A percentile compares a stretch with the other conserved stretches of the same genome.
These are phyloP conservation scores for Eupeodes latifasciatus DNA, from an alignment of 2,888 invertebrate species.

Conservation along the genomic window DNA sequence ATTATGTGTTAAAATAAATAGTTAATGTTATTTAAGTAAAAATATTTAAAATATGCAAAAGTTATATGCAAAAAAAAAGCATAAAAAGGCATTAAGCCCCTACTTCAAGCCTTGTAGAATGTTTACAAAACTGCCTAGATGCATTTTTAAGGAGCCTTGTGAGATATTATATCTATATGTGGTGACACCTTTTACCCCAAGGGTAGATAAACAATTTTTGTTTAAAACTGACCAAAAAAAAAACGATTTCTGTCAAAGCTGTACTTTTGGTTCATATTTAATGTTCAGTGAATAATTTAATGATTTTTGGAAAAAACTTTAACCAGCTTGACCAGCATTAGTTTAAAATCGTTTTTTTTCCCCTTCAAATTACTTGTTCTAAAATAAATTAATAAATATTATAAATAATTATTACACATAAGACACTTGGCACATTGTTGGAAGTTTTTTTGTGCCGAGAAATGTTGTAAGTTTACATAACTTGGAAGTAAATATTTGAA, in stretches of 20 bases:
- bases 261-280: background rate
- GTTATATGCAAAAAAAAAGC: constrained; percentile 12
- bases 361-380: background rate
- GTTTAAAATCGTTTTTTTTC: constrained; percentile 48
- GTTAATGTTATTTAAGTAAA: background rate
- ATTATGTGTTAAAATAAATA: background rate
- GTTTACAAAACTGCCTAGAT: constrained; percentile 48
- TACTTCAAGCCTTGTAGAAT: constrained; percentile 55
- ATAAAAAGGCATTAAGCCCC: constrained; percentile 23
- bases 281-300: no score
- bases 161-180: background rate
- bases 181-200: constrained; percentile 72
- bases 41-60: background rate
- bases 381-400: constrained; percentile 61
- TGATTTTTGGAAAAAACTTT: no score
- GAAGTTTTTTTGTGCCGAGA: constrained; percentile 29
- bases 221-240: background rate
- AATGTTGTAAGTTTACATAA: background rate
- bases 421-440: constrained; percentile 71
- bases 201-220: constrained; percentile 53
- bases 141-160: constrained; percentile 18
- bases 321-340: background rate
- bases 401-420: constrained; percentile 50
- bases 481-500: no score
- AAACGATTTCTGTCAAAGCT: constrained; percentile 1